Percentiles rank a stretch among this genome's conserved stretches.
These are phyloP conservation scores for Thymallus thymallus DNA, from an alignment of 2,113 vertebrate species.

Conservation along the genomic window DNA sequence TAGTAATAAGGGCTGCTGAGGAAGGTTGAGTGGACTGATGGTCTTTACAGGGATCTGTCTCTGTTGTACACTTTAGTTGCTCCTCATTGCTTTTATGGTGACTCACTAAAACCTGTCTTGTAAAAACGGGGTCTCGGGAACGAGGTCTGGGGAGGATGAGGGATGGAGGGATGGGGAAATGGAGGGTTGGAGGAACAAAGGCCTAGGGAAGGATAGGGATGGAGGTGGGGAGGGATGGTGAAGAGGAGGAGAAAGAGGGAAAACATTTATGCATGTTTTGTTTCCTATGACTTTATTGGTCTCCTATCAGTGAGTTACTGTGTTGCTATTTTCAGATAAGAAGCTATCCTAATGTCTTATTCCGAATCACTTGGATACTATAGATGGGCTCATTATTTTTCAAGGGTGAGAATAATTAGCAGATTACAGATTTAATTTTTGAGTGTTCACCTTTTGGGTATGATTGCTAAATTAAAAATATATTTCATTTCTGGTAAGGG, in stretches of 20 bases:
- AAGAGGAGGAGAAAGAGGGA: not conserved
- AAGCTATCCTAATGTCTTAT: slow-evolving; percentile 6
- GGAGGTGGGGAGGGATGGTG: not conserved
- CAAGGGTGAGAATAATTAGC: too few relatives aligned
- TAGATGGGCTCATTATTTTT: too few relatives aligned
- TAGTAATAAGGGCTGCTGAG: slow-evolving; percentile 41
- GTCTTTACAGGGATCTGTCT: slow-evolving; percentile 63
- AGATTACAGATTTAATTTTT: too few relatives aligned
- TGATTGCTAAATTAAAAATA: too few relatives aligned
- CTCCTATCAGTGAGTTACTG: slow-evolving; percentile 51
- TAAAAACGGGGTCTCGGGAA: slow-evolving; percentile 60
- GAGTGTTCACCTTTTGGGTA: too few relatives aligned
- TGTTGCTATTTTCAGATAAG: slow-evolving; percentile 41
- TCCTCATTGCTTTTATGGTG: slow-evolving; percentile 71
- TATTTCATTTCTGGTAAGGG: not conserved
- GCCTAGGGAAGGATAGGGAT: not conserved
- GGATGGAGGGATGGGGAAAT: too few relatives aligned
- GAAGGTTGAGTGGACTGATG: slow-evolving; percentile 45
- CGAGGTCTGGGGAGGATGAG: not conserved
- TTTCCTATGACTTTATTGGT: slow-evolving; percentile 49
- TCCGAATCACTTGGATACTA: too few relatives aligned
- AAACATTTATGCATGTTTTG: slow-evolving; percentile 69
- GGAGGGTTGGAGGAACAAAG: slow-evolving; percentile 36
- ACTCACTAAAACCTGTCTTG: slow-evolving; percentile 74
- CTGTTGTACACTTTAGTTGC: slow-evolving; percentile 68